Evolutionary conservation across 2,113 vertebrate species (phyloP), one percentile per base, ranked within the genome.

Genomic region (Talpa occidentalis): DNA sequence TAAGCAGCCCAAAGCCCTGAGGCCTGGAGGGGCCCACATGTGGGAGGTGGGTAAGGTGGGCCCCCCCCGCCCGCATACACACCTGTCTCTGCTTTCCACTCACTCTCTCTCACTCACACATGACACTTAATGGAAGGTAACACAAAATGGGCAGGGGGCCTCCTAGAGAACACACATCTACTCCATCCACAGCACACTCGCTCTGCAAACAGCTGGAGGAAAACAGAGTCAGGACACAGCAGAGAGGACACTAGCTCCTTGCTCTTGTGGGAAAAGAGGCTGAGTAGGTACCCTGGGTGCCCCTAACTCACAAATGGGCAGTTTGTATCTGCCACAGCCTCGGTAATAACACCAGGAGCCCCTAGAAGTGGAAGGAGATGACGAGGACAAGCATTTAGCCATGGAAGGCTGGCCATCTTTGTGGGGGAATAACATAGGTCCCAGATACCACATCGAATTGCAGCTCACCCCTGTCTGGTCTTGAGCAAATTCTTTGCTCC

Each of bases 321-420:
- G 77, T 74, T 35, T 76, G 66, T 94, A 37, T 67, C 88, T 84
- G 78, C 79, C 87, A 64, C 42, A 44, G 69, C 60, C 86, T 59
- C 40, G 21, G 62, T 37, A 89, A 95, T 42, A 89, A 95, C 54
- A 89, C 93, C 15, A 90, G 79, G 60, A 89, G 66, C 60, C 79
- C 73, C 83, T 22, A 35, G 14, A 24, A 28, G 35, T 35, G 30
- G 52, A 95, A 49, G 78, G 62, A 79, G 64, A 62, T 42, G 49
- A 49, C 44, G 35, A 90, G 54, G 86, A 66, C 40, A 40, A 21
- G 40, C 22, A 14, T 56, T 70, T 35, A 32, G 90, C 59, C 1
- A 21, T 83, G 70, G 85, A 77, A 88, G 67, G 85, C 69, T 73
- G 77, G 32, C 66, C 66, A 37, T 74, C 40, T 40, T 40, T 37